phyloP scores from a whole-genome alignment of 53 echinoderm and acorn worm genomes.

The Actinopyga echinites region DNA sequence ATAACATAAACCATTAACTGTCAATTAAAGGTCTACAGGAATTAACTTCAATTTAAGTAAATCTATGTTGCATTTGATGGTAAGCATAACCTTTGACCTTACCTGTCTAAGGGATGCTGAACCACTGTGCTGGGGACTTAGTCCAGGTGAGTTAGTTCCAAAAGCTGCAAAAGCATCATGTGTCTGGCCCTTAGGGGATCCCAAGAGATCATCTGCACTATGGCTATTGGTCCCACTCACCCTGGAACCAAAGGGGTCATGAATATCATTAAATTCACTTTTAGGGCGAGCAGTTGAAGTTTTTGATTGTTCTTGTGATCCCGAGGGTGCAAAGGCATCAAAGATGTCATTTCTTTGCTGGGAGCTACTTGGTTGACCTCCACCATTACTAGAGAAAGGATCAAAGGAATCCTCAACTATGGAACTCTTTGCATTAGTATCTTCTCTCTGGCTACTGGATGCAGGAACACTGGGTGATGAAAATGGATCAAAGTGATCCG shows the following conservation, averaged over 20 bases:
- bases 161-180: slow-evolving; percentile 55
- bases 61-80: neutral
- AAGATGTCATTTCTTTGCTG: neutral
- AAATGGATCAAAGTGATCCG: slow-evolving; percentile 73
- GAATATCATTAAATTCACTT: slow-evolving; percentile 18
- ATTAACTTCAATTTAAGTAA: too few relatives aligned
- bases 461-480: slow-evolving; percentile 8
- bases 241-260: slow-evolving; percentile 71
- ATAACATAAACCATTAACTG: too few relatives aligned
- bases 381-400: slow-evolving; percentile 50
- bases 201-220: slow-evolving; percentile 41
- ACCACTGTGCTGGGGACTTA: slow-evolving; percentile 34
- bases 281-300: neutral
- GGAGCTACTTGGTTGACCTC: slow-evolving; percentile 21
- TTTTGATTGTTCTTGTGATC: neutral
- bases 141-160: neutral
- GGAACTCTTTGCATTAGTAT: neutral
- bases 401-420: slow-evolving; percentile 49
- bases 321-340: slow-evolving; percentile 15
- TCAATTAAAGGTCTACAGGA: too few relatives aligned
- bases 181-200: slow-evolving; percentile 48
- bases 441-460: neutral
- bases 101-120: slow-evolving; percentile 56
- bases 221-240: slow-evolving; percentile 4
- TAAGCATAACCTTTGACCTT: neutral